Evolutionary conservation across 2,113 vertebrate genomes (phyloP).

Genomic region (Thalassarche chlororhynchos): DNA sequence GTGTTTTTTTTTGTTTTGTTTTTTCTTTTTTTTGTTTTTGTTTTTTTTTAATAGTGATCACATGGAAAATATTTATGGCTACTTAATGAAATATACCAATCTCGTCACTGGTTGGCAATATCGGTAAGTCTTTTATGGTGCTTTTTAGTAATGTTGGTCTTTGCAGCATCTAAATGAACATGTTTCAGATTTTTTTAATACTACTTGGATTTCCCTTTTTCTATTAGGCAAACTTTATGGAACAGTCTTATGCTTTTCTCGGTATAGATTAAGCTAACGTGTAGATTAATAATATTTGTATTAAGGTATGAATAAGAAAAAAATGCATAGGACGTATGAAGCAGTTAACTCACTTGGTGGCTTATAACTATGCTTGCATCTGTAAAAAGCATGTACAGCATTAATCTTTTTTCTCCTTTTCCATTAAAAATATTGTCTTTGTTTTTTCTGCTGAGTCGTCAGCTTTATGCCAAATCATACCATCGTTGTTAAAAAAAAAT

Average conservation of each 20-base stretch:
- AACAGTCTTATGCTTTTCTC: neutral
- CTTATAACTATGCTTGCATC: neutral
- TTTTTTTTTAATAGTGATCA: constrained; percentile 83
- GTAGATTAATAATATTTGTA: neutral
- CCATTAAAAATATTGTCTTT: neutral
- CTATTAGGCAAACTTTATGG: neutral
- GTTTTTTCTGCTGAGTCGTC: neutral
- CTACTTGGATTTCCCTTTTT: neutral
- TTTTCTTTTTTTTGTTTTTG: too few species aligned
- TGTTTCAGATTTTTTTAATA: neutral
- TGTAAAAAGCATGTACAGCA: neutral
- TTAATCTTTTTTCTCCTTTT: neutral
- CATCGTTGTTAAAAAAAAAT: neutral
- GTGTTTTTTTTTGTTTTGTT: neutral
- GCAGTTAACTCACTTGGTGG: neutral
- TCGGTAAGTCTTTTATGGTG: constrained; percentile 78
- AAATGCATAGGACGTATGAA: neutral
- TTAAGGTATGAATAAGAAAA: neutral
- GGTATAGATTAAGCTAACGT: neutral
- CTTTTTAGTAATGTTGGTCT: neutral
- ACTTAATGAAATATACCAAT: constrained; percentile 98
- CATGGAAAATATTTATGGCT: constrained; percentile 97
- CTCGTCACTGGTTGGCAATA: constrained; percentile 99
- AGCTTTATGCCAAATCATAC: neutral
- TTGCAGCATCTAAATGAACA: neutral